phyloP scores from a whole-genome alignment of 2,888 invertebrate species.

The Heterodera filipjevi region DNA sequence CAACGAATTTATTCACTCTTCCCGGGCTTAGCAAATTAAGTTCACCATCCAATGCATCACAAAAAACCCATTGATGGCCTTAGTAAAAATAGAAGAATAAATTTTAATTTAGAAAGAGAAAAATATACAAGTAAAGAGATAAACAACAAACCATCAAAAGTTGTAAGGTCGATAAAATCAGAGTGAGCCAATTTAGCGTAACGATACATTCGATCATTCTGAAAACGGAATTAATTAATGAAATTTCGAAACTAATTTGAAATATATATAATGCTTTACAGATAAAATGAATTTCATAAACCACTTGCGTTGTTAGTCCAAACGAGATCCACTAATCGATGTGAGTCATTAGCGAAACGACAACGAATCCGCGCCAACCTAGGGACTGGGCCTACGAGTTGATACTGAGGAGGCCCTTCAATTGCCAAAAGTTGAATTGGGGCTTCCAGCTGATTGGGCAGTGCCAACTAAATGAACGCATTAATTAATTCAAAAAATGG shows the following conservation, averaged over 20 bases:
- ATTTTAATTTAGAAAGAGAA: no score
- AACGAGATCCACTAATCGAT: conserved; percentile 4
- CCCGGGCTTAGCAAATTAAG: neutral
- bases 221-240: neutral
- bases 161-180: conserved; percentile 2
- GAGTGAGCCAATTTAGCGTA: neutral
- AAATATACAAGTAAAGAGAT: no score
- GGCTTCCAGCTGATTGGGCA: neutral
- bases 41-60: conserved; percentile 37
- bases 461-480: neutral
- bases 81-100: no score
- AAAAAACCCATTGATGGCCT: conserved; percentile 44
- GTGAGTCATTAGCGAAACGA: conserved; percentile 11
- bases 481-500: neutral
- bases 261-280: no score
- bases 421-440: conserved; percentile 1
- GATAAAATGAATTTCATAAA: neutral
- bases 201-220: neutral
- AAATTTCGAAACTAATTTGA: no score
- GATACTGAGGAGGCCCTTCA: neutral
- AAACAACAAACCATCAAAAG: neutral
- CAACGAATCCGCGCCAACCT: conserved; percentile 3
- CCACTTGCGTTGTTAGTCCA: conserved; percentile 7
- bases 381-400: neutral
- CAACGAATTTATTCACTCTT: neutral